phyloP scores from a whole-genome alignment of 2,888 invertebrate species.

The Troilus luridus region DNA sequence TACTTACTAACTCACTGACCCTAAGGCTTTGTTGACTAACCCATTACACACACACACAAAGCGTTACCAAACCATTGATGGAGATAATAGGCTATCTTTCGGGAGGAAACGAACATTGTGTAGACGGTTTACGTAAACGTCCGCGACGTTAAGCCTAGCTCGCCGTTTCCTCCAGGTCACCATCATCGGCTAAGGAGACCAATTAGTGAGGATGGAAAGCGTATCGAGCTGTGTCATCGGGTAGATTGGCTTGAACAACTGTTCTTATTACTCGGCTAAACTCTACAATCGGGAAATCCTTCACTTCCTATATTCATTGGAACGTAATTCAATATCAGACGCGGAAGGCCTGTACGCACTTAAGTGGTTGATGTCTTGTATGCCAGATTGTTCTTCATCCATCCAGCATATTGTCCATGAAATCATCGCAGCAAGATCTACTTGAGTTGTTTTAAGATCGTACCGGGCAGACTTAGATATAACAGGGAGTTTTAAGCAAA shows the following conservation, averaged over 20 bases:
- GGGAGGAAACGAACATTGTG: slow-evolving; percentile 25
- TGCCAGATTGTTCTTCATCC: no score
- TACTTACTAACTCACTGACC: background rate
- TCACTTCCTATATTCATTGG: background rate
- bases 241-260: background rate
- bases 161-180: background rate
- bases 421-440: no score
- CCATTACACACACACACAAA: background rate
- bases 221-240: background rate
- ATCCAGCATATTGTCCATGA: no score
- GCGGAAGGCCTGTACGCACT: no score
- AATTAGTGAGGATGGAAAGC: slow-evolving; percentile 7
- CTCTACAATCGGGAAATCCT: background rate
- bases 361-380: no score
- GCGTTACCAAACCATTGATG: slow-evolving; percentile 30
- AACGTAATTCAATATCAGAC: background rate
- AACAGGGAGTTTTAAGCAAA: no score
- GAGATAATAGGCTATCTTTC: background rate
- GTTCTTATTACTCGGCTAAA: background rate
- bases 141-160: slow-evolving; percentile 15
- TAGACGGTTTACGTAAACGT: slow-evolving; percentile 26
- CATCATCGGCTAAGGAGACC: background rate
- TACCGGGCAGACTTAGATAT: no score
- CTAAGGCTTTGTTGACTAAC: background rate
- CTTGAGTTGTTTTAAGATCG: no score